Evolutionary conservation across 2,797 vertebrate genomes (phyloP).

Genomic region (Sebastes aleutianus): DNA sequence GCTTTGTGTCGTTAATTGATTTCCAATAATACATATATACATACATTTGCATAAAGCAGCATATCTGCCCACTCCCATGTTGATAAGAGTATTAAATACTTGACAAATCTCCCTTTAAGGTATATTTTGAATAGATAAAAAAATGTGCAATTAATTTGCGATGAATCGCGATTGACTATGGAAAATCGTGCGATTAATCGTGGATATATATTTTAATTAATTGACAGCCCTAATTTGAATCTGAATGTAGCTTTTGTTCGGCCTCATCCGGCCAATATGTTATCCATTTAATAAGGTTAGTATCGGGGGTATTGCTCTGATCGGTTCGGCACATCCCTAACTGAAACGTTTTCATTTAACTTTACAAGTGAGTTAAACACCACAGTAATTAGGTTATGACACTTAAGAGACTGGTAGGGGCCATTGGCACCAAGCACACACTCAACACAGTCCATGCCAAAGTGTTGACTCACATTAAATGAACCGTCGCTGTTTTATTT

Average conservation of each 20-base stretch:
- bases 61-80: fast-evolving
- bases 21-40: no score
- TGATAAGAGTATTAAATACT: no score
- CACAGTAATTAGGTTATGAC: neutral
- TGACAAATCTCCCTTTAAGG: no score
- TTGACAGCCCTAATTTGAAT: neutral
- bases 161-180: no score
- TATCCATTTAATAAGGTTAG: neutral
- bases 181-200: no score
- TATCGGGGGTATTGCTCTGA: neutral
- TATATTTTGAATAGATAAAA: no score
- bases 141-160: no score
- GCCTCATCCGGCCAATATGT: neutral
- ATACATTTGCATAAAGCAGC: no score
- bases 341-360: neutral
- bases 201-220: no score
- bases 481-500: neutral
- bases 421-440: neutral
- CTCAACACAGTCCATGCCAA: neutral
- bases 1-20: no score
- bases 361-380: neutral
- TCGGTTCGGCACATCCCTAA: neutral
- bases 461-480: neutral
- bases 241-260: neutral
- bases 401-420: neutral